Evolutionary conservation across 35 echinoderm and acorn worm species (phyloP).

Genomic region (Eucidaris tribuloides): DNA sequence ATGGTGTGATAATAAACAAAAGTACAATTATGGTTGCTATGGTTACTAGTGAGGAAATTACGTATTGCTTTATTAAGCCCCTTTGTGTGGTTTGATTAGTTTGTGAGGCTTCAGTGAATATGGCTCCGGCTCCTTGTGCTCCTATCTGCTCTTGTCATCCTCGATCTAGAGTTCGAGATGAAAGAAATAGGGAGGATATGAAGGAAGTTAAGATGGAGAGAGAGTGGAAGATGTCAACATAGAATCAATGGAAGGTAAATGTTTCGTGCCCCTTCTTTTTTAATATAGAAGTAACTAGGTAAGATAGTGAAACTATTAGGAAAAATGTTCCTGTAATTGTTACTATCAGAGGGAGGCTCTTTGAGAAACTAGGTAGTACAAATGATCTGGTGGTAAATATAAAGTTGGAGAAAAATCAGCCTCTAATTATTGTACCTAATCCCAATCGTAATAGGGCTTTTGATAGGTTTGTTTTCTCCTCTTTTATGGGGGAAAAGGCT

Average conservation of each 20-base stretch:
- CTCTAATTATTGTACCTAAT: conserved; percentile 28
- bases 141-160: conserved; percentile 22
- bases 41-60: not conserved
- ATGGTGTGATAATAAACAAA: not conserved
- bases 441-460: conserved; percentile 17
- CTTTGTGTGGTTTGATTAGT: not conserved
- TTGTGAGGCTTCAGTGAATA: not conserved
- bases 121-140: not conserved
- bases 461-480: conserved; percentile 39
- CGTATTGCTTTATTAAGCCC: conserved; percentile 14
- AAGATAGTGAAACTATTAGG: not conserved
- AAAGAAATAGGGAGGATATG: not conserved
- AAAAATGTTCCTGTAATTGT: not conserved
- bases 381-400: not conserved
- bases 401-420: conserved; percentile 27
- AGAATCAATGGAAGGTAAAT: not conserved
- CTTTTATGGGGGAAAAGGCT: conserved; percentile 12
- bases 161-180: not conserved
- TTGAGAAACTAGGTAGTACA: not conserved
- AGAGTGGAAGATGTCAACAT: not conserved
- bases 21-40: not conserved
- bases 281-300: not conserved
- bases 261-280: not conserved
- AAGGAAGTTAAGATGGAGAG: not conserved
- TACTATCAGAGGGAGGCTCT: conserved; percentile 25